These are phyloP conservation scores for Syncerus caffer DNA, from an alignment of 2,797 vertebrate species.

Conservation along the genomic window DNA sequence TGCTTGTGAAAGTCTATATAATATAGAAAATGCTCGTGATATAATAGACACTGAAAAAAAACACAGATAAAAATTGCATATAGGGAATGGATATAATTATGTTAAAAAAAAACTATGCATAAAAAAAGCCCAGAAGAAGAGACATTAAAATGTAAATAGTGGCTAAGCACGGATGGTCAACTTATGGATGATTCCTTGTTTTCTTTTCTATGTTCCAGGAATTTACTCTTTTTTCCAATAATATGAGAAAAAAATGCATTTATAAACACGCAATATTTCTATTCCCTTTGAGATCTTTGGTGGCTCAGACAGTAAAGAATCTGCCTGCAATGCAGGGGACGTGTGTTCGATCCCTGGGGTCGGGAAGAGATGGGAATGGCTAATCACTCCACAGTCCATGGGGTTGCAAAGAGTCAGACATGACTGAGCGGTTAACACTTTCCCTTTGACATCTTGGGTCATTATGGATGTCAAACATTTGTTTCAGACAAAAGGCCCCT, in stretches of 20 bases:
- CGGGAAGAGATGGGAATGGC: neutral
- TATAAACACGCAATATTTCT: neutral
- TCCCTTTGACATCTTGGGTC: neutral
- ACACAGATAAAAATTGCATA: constrained; percentile 45
- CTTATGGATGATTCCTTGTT: constrained; percentile 35
- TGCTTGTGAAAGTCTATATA: neutral
- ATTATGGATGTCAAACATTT: neutral
- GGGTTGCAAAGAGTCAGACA: neutral
- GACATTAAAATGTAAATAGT: constrained; percentile 67
- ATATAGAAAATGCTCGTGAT: constrained; percentile 31
- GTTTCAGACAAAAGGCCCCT: neutral
- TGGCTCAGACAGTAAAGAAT: neutral
- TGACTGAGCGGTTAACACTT: neutral
- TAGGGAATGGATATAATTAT: constrained; percentile 50
- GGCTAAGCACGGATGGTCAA: constrained; percentile 7
- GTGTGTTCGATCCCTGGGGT: rapidly evolving
- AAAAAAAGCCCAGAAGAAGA: constrained; percentile 48
- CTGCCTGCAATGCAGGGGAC: neutral
- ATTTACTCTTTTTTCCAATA: constrained; percentile 28
- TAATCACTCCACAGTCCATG: neutral
- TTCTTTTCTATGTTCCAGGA: constrained; percentile 51
- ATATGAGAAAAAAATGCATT: neutral
- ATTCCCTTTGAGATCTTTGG: neutral
- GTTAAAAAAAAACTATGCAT: neutral
- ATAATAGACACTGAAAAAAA: constrained; percentile 42